Base-by-base conservation (phyloP, 2,113 vertebrate genomes). In the Chaenocephalus aceratus region DNA sequence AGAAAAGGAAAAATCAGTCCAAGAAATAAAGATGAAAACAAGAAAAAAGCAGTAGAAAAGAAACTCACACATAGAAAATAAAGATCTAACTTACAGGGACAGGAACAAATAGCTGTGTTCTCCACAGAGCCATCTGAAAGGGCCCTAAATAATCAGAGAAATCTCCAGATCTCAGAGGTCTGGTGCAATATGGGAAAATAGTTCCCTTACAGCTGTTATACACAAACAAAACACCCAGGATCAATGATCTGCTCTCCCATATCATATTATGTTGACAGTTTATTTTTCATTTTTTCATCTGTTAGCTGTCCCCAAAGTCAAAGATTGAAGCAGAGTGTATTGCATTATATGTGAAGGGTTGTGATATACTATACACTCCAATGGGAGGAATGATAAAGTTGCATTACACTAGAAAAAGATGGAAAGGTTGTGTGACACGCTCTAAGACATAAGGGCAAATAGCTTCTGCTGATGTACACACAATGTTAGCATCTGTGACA, bases 341-440 rank as follows among this genome's bases (percentile, higher is more conserved):
- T 34, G 67, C 26, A 53, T 16, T 48, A 56, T 44, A 75, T 67
- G 30, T 77, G 72, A 61, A 48, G 14, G 46, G 54, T 54, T 72
- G 21, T 60, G 56, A 67, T 53, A 59, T 60, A 61, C 23, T 14
- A 54, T 18, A 64, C 15, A 30, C 60, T 75, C 66, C 66, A 6
- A 30, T 36, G 83, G 66, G 73, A 75, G 30, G 62, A 62, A 78
- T 54, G 72, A 84, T 73, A 63, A 3, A 75, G 65, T 10, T 23
- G 45, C 21, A 63, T 53, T 74, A 70, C 49, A 67, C 46, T 16
- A 14, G 9, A 44, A 52, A 74, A 84, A 65, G 44, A 64, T 46
- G 52, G 53, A 46, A 54, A 76, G n/a, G 46, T 64, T 58, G 13
- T 41, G 34, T 14, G 23, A 61, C 48, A 71, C 67, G 56, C 62